Evolutionary conservation across 2,113 vertebrate species (phyloP).

Genomic region (Turdus rufiventris): DNA sequence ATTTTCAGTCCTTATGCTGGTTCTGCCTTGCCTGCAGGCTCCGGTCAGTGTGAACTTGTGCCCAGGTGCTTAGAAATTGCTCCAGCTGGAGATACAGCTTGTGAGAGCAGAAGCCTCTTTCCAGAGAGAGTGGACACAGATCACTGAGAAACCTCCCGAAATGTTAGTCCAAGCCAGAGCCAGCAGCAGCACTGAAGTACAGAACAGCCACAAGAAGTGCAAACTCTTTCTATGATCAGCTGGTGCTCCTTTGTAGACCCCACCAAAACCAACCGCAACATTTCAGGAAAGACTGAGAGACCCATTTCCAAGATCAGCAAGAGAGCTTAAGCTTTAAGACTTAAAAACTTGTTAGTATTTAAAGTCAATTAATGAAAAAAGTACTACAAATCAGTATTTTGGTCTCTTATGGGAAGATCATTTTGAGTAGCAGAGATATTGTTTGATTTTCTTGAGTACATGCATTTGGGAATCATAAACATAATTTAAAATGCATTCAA

Average conservation of each 20-base stretch:
- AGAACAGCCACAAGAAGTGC: neutral
- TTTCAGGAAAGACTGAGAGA: neutral
- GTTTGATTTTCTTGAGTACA: constrained; percentile 56
- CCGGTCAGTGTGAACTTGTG: neutral
- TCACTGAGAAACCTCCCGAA: neutral
- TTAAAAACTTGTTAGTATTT: neutral
- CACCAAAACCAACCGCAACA: neutral
- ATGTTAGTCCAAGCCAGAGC: neutral
- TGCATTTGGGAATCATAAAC: constrained; percentile 62
- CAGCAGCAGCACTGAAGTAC: neutral
- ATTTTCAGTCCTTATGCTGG: neutral
- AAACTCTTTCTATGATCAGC: neutral
- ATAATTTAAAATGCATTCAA: constrained; percentile 67
- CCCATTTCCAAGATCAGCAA: neutral
- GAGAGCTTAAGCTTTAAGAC: neutral
- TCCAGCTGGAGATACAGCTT: neutral
- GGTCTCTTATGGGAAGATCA: neutral
- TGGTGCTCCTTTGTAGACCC: neutral
- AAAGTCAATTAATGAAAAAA: constrained; percentile 9
- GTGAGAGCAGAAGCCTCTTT: neutral
- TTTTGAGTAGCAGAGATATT: constrained; percentile 37
- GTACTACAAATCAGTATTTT: constrained; percentile 49
- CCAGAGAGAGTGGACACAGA: neutral
- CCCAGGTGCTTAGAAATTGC: neutral
- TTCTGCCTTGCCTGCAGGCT: neutral